These are phyloP conservation scores for Pseudochirops corinnae DNA, from an alignment of 2,797 vertebrate species.

Conservation along the genomic window DNA sequence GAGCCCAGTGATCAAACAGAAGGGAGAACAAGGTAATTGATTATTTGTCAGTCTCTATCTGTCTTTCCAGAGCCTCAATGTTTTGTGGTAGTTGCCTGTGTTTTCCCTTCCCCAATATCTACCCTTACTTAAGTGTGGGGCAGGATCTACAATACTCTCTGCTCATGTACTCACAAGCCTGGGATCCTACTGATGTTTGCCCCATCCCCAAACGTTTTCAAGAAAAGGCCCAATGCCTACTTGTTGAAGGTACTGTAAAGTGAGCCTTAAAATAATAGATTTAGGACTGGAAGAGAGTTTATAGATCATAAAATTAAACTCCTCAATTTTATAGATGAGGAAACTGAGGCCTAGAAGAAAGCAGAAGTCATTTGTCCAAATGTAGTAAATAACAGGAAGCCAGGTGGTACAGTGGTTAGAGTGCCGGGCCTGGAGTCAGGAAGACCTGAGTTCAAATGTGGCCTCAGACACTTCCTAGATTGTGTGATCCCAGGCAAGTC, in stretches of 20 bases:
- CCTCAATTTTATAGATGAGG: not conserved
- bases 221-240: not conserved
- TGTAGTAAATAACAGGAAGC: not conserved
- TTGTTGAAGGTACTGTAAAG: not conserved
- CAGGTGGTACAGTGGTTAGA: not conserved
- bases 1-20: not conserved
- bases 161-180: not conserved
- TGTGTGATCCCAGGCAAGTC: not conserved
- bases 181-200: not conserved
- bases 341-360: not conserved
- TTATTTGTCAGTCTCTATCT: not conserved
- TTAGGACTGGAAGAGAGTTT: not conserved
- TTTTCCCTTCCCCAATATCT: not conserved
- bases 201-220: not conserved
- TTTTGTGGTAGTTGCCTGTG: not conserved
- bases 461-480: not conserved
- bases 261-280: not conserved
- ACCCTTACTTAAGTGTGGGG: not conserved
- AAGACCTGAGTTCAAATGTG: too few species aligned
- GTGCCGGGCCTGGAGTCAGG: not conserved
- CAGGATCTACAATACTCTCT: not conserved
- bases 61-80: not conserved
- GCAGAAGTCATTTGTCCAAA: not conserved
- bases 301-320: not conserved
- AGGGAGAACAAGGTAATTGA: not conserved